Base-by-base conservation (phyloP, 2,113 vertebrate genomes). In the Tauraco erythrolophus region DNA sequence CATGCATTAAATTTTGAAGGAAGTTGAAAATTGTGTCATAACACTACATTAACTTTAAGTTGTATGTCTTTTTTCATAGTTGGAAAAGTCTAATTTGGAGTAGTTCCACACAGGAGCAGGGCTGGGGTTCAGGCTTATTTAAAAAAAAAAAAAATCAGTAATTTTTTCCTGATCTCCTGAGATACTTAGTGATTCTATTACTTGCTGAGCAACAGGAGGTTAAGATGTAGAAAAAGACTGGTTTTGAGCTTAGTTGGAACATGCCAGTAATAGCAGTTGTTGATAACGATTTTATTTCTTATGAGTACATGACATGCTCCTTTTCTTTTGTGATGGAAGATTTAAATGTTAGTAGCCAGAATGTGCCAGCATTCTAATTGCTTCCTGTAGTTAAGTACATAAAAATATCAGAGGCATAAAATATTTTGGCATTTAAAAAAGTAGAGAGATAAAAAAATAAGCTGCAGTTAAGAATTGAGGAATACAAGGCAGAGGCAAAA, bases 251-350 rank as follows among this genome's bases (percentile, higher is more conserved):
- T 92, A 33, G 64, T 91, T 87, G 89, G 83, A 96, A 87, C 30
- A 89, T 72, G 57, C 80, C 86, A 94, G 81, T 94, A 95, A 96
- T 94, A 95, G 88, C 61, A 91, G 80, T 95, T 94, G 84, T 87
- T 91, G 92, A 50, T 96, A 92, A 84, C 4, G 35, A 76, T 92
- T 93, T 33, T 87, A 3, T 89, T 92, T 58, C 65, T 76, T 94
- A 41, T 72, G 58, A 87, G 77, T 91, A 94, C 61, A 76, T 83
- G 48, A 88, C 58, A 92, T 72, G 45, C 69, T 94, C 61, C 74
- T 95, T 60, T 58, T 79, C 53, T 79, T 69, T 88, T 84, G 61
- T 89, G 56, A 71, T 68, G 84, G 68, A 86, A 91, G 60, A 84
- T 79, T 91, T 87, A 87, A 94, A 69, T 96, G 65, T 75, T 94